Percentiles rank a stretch among this genome's conserved stretches.
These are phyloP conservation scores for Diaperis boleti DNA, from an alignment of 2,888 invertebrate species.

Conservation along the genomic window DNA sequence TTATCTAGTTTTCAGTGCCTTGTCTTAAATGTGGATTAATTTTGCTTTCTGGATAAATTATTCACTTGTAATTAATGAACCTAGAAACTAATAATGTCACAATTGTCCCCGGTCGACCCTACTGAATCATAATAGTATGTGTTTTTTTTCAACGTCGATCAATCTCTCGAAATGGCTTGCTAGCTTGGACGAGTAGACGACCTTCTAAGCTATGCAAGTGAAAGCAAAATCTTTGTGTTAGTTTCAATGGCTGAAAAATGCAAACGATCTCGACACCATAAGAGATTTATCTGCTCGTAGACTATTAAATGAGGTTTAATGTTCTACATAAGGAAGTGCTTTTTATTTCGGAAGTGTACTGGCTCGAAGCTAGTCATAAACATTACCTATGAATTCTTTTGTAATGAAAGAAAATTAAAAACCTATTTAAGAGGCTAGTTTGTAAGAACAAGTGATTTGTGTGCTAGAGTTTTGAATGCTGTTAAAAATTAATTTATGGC, in stretches of 20 bases:
- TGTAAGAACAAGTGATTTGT: background rate
- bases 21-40: too few relatives aligned
- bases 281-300: background rate
- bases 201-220: conserved; percentile 32
- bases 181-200: conserved; percentile 23
- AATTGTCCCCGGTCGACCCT: too few relatives aligned
- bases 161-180: conserved; percentile 2
- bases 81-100: too few relatives aligned
- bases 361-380: too few relatives aligned
- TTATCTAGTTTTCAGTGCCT: too few relatives aligned
- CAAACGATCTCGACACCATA: conserved; percentile 1
- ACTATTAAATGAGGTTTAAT: background rate
- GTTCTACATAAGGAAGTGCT: background rate
- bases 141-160: conserved; percentile 3
- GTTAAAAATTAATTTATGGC: background rate
- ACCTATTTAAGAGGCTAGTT: too few relatives aligned
- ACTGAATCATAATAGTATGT: background rate
- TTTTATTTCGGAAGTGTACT: background rate
- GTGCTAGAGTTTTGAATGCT: background rate
- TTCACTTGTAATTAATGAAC: too few relatives aligned
- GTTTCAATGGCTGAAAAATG: conserved; percentile 10
- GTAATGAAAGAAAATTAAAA: too few relatives aligned
- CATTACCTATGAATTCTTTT: too few relatives aligned
- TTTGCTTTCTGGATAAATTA: too few relatives aligned
- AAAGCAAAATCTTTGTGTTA: conserved; percentile 21